Percentiles rank a stretch among this genome's conserved stretches.
Conservation (phyloP, 1,140 invertebrate species). For the Zaprionus gabonicus region DNA sequence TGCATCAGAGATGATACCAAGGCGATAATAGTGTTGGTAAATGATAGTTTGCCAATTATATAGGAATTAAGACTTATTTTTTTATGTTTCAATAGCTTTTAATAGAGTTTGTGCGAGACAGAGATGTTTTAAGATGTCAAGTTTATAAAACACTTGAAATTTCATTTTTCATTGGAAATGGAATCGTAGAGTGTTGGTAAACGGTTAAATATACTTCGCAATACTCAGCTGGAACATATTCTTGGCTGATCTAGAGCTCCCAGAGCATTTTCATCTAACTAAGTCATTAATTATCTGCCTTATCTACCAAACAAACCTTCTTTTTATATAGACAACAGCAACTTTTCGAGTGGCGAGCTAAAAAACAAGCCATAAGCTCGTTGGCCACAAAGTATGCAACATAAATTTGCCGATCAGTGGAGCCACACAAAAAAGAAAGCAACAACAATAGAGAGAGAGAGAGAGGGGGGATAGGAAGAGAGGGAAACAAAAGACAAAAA, state of each 20-base stretch:
- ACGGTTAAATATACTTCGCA: not conserved
- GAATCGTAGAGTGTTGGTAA: not conserved
- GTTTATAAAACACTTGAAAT: no score
- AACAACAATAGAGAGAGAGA: not conserved
- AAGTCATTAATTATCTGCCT: not conserved
- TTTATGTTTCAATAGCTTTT: no score
- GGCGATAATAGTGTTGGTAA: not conserved
- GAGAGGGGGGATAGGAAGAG: no score
- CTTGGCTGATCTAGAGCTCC: not conserved
- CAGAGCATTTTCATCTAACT: not conserved
- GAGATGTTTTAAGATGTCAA: no score
- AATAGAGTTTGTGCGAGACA: no score
- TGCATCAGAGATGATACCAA: not conserved
- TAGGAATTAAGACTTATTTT: no score
- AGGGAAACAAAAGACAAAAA: slow-evolving; percentile 37
- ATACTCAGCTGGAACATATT: not conserved
- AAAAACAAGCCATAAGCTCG: slow-evolving; percentile 3
- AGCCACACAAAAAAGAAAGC: slow-evolving; percentile 17
- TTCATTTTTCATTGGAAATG: no score
- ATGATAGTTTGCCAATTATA: no score
- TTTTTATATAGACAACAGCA: not conserved
- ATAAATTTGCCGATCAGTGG: slow-evolving; percentile 35
- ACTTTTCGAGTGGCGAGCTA: not conserved
- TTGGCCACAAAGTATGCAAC: slow-evolving; percentile 62
- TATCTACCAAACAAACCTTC: not conserved